Percentiles rank a stretch among this genome's conserved stretches.
These are phyloP conservation scores for Medauroidea extradentata DNA, from an alignment of 1,140 invertebrate genomes.

Conservation along the genomic window DNA sequence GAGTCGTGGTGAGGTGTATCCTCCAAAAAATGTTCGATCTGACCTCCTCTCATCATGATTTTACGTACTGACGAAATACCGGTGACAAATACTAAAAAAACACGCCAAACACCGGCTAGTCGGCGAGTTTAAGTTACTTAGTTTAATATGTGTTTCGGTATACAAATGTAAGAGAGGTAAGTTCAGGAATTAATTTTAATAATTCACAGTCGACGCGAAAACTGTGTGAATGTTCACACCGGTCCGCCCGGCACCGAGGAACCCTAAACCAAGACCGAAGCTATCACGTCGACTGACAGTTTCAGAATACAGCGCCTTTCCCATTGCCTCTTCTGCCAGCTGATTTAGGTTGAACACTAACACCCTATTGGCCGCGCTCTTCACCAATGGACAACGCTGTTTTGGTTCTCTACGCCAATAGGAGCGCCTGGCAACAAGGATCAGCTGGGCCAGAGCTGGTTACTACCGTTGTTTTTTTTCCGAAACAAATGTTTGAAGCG, in stretches of 20 bases:
- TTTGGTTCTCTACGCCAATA: neutral
- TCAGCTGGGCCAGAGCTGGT: neutral
- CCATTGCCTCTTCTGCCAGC: neutral
- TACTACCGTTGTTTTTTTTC: neutral
- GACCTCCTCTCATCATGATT: conserved; percentile 21
- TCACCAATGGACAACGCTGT: conserved; percentile 1
- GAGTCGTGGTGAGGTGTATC: conserved; percentile 20
- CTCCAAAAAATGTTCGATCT: conserved; percentile 25
- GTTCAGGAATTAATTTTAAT: too few relatives aligned
- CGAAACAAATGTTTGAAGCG: too few relatives aligned
- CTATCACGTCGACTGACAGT: neutral
- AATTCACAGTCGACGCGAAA: too few relatives aligned
- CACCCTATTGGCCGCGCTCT: neutral
- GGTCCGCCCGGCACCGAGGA: too few relatives aligned
- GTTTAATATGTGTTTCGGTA: too few relatives aligned
- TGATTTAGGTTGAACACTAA: neutral
- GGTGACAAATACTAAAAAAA: too few relatives aligned
- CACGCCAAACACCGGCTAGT: too few relatives aligned
- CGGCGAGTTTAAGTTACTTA: too few relatives aligned
- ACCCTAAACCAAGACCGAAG: neutral
- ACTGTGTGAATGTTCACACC: too few relatives aligned
- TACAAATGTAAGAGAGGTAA: too few relatives aligned
- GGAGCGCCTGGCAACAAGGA: conserved; percentile 12
- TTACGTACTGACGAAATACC: too few relatives aligned
- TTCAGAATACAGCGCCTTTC: neutral